Conservation (phyloP, 2,797 vertebrate genomes). For the Hemibagrus guttatus region DNA sequence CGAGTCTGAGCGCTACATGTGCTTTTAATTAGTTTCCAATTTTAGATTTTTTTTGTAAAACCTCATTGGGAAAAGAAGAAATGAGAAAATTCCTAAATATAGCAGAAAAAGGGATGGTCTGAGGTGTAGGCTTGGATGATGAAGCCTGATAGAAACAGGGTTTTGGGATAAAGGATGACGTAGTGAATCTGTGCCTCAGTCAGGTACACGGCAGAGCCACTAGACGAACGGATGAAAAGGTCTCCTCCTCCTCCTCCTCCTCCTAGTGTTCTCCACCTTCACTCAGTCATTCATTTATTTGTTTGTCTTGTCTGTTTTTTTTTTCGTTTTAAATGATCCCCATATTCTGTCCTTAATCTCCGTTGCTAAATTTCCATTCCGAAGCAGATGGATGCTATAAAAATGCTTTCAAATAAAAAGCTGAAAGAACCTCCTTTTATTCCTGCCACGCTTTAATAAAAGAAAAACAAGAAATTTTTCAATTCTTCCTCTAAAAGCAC, state of each 20-base stretch:
- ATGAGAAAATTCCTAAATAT: constrained; percentile 38
- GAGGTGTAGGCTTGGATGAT: constrained; percentile 24
- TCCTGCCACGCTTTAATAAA: constrained; percentile 5
- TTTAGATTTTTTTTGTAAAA: constrained; percentile 26
- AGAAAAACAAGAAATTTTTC: constrained; percentile 30
- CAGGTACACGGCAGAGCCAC: background rate
- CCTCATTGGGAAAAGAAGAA: constrained; percentile 33
- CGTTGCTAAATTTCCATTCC: background rate
- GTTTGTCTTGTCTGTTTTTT: background rate
- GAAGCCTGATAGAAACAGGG: constrained; percentile 20
- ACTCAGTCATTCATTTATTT: background rate
- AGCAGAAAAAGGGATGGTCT: constrained; percentile 20
- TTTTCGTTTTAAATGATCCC: background rate
- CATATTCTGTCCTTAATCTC: background rate
- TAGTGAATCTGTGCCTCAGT: background rate
- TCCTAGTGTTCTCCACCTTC: background rate
- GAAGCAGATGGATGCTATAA: constrained; percentile 32
- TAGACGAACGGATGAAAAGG: no score
- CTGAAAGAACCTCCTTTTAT: background rate
- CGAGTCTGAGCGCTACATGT: constrained; percentile 15
- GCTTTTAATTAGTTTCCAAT: constrained; percentile 39
- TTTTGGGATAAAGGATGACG: constrained; percentile 14
- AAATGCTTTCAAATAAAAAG: constrained; percentile 28
- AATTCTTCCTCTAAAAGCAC: constrained; percentile 45
- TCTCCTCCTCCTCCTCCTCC: no score